Conservation (phyloP, 2,113 vertebrate species). For the Boleophthalmus pectinirostris region DNA sequence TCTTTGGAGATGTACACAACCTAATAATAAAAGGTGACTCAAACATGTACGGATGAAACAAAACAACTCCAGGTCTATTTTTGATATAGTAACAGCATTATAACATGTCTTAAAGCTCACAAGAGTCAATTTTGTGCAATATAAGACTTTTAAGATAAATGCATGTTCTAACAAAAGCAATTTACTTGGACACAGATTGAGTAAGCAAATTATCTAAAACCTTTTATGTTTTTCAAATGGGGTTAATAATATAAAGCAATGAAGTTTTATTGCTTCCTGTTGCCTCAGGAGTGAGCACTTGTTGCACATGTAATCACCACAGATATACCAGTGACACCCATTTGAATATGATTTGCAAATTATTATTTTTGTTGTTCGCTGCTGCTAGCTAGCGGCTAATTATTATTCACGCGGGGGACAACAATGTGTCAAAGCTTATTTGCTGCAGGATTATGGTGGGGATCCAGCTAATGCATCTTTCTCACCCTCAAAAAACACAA, state of each 20-base stretch:
- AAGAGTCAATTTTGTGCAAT: no score
- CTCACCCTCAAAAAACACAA: conserved; percentile 28
- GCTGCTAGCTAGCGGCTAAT: conserved; percentile 57
- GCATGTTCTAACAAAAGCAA: no score
- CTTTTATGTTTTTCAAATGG: conserved; percentile 13
- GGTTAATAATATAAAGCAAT: conserved; percentile 21
- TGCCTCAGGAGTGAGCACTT: conserved; percentile 45
- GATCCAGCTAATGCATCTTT: conserved; percentile 42
- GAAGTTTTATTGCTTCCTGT: conserved; percentile 11
- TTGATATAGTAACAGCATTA: no score
- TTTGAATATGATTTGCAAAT: conserved; percentile 65
- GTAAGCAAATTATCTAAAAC: conserved; percentile 24
- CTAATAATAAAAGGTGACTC: no score
- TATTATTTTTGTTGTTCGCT: conserved; percentile 43
- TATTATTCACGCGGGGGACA: conserved; percentile 63
- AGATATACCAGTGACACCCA: conserved; percentile 41
- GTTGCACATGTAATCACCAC: conserved; percentile 42
- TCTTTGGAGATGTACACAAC: no score
- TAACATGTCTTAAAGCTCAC: no score
- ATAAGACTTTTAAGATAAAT: no score
- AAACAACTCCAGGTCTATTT: no score
- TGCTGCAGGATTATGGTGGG: conserved; percentile 56
- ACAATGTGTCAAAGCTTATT: conserved; percentile 61
- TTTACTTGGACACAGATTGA: background rate
- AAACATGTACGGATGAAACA: no score